A percentile compares a stretch with the other conserved stretches of the same genome.
Evolutionary conservation across 2,888 invertebrate genomes (phyloP).

Genomic region (Dasysyrphus albostriatus): DNA sequence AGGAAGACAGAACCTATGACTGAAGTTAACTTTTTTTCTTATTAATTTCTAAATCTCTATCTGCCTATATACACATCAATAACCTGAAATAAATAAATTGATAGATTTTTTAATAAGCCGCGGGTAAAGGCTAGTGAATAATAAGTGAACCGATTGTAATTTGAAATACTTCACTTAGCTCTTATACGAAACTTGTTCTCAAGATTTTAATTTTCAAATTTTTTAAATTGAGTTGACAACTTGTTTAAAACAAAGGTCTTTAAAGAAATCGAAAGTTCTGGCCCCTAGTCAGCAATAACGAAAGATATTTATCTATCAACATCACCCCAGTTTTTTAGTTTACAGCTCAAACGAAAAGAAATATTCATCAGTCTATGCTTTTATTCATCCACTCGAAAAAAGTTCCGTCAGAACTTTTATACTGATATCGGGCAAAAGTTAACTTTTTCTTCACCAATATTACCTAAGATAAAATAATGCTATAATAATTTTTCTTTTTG

Average conservation of each 20-base stretch:
- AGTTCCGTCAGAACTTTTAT: conserved; percentile 57
- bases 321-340: conserved; percentile 2
- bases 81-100: no score
- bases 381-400: conserved; percentile 43
- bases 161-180: neutral
- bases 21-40: no score
- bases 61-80: no score
- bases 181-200: neutral
- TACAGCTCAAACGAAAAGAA: conserved; percentile 15
- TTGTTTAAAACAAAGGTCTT: conserved; percentile 1
- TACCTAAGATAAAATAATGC: conserved; percentile 55
- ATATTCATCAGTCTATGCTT: conserved; percentile 39
- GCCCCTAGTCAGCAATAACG: conserved; percentile 20
- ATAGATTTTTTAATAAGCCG: no score
- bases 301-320: conserved; percentile 26
- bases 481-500: conserved; percentile 38
- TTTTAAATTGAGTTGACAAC: neutral
- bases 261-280: neutral
- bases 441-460: conserved; percentile 54
- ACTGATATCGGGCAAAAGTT: conserved; percentile 51
- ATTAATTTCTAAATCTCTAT: no score
- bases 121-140: no score
- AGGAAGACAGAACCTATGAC: no score
- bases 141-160: neutral
- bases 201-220: neutral